Percentiles rank a stretch among this genome's conserved stretches.
Evolutionary conservation across 2,888 invertebrate genomes (phyloP).

Genomic region (Timema podura): DNA sequence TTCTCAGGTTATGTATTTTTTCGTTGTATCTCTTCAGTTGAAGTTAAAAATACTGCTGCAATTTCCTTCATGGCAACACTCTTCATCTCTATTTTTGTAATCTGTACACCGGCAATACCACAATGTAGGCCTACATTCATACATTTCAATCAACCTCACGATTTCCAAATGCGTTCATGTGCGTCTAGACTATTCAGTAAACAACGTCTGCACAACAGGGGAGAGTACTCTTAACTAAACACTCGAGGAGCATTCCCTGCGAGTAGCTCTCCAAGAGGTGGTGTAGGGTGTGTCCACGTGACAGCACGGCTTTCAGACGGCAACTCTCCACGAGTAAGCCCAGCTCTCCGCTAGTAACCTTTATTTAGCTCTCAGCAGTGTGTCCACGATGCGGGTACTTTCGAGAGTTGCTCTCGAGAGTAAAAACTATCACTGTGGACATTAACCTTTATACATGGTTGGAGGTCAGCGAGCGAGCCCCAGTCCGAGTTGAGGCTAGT

Average conservation of each 20-base stretch:
- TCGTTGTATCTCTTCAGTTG: neutral
- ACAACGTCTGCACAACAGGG: neutral
- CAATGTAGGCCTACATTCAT: neutral
- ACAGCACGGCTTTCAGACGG: neutral
- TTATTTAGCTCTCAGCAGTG: neutral
- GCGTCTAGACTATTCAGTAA: neutral
- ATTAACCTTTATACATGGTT: neutral
- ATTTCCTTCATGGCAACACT: neutral
- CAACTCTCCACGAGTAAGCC: neutral
- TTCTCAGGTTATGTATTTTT: neutral
- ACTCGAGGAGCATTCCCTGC: neutral
- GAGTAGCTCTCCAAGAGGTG: constrained; percentile 1
- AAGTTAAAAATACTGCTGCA: neutral
- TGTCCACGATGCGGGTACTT: neutral
- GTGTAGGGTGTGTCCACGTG: neutral
- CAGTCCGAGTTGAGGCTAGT: too few relatives aligned
- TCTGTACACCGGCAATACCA: neutral
- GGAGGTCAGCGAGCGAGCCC: too few relatives aligned
- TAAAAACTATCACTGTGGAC: constrained; percentile 4
- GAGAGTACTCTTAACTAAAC: constrained; percentile 2
- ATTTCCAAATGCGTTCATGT: neutral
- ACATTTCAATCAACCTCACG: neutral
- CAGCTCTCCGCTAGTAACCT: neutral
- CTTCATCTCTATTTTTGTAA: neutral
- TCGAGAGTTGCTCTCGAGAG: neutral